Evolutionary conservation across 2,797 vertebrate species (phyloP).

Genomic region (Oryzias dopingdopingensis): DNA sequence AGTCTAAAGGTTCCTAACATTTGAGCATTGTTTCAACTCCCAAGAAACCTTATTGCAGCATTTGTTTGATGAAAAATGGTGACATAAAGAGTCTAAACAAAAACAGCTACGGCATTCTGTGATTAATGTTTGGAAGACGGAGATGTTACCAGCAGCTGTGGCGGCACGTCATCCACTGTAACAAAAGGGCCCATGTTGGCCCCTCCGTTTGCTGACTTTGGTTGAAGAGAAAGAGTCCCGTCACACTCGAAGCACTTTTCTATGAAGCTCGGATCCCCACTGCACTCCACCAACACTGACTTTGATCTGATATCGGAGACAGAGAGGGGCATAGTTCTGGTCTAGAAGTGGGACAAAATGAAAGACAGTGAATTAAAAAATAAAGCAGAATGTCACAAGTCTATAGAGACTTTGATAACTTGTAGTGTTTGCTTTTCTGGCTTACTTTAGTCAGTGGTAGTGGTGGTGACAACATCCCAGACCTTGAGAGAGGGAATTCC

Average conservation of each 20-base stretch:
- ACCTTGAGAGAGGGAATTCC: slow-evolving; percentile 8
- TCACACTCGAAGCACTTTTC: slow-evolving; percentile 51
- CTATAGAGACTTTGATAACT: neutral
- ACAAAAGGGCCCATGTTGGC: slow-evolving; percentile 4
- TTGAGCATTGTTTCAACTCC: too few relatives aligned
- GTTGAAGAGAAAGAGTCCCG: slow-evolving; percentile 31
- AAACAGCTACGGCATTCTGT: neutral
- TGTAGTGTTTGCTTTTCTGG: neutral
- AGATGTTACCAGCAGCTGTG: slow-evolving; percentile 54
- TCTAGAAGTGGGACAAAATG: slow-evolving; percentile 48
- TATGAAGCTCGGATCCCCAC: slow-evolving; percentile 57
- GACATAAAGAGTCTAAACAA: neutral
- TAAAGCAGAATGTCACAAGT: too few relatives aligned
- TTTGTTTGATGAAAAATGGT: too few relatives aligned
- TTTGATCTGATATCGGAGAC: slow-evolving; percentile 28
- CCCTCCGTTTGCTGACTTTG: slow-evolving; percentile 14
- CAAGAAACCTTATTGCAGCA: too few relatives aligned
- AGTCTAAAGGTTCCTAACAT: too few relatives aligned
- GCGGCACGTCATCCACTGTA: slow-evolving; percentile 10
- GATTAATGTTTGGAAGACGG: neutral
- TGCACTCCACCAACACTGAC: slow-evolving; percentile 73
- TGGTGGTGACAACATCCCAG: slow-evolving; percentile 7
- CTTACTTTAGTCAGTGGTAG: slow-evolving; percentile 37
- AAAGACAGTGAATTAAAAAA: neutral
- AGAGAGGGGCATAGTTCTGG: slow-evolving; percentile 9